phyloP scores from a whole-genome alignment of 2,888 invertebrate genomes.

The Eremobia ochroleuca region DNA sequence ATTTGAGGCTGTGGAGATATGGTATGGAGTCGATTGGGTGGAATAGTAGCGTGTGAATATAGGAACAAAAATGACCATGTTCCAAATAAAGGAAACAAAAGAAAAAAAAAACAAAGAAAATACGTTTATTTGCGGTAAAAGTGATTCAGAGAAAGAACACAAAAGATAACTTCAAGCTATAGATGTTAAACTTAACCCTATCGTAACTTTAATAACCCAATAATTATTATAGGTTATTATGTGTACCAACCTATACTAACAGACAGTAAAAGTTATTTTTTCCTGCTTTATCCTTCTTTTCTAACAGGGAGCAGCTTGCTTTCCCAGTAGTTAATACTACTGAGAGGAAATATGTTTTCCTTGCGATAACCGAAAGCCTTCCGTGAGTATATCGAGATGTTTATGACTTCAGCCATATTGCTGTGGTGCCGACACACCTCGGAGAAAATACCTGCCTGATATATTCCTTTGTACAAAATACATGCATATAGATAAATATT shows the following conservation, averaged over 20 bases:
- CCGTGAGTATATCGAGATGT: slow-evolving; percentile 39
- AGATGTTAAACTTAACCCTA: neutral
- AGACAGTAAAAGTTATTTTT: neutral
- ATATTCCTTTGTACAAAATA: slow-evolving; percentile 35
- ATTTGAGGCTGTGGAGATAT: slow-evolving; percentile 2
- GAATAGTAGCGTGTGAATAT: neutral
- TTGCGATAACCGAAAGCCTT: slow-evolving; percentile 44
- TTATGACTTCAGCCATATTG: slow-evolving; percentile 48
- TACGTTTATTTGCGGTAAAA: too few relatives aligned
- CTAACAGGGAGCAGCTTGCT: slow-evolving; percentile 34
- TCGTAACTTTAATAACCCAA: neutral
- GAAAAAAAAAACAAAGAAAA: too few relatives aligned
- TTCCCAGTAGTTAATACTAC: slow-evolving; percentile 36
- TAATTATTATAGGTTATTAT: neutral
- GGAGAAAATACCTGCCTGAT: slow-evolving; percentile 44
- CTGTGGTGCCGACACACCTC: slow-evolving; percentile 50
- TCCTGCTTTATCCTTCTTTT: neutral
- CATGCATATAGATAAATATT: neutral
- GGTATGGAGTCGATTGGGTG: neutral
- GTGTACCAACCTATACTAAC: neutral
- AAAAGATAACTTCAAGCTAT: neutral
- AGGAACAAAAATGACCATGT: neutral
- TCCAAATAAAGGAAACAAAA: neutral
- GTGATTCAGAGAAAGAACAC: too few relatives aligned
- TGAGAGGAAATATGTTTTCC: slow-evolving; percentile 45